Evolutionary conservation across 1,140 invertebrate genomes (phyloP), one percentile per base, ranked within the genome.

Genomic region (Reticulitermes speratus): DNA sequence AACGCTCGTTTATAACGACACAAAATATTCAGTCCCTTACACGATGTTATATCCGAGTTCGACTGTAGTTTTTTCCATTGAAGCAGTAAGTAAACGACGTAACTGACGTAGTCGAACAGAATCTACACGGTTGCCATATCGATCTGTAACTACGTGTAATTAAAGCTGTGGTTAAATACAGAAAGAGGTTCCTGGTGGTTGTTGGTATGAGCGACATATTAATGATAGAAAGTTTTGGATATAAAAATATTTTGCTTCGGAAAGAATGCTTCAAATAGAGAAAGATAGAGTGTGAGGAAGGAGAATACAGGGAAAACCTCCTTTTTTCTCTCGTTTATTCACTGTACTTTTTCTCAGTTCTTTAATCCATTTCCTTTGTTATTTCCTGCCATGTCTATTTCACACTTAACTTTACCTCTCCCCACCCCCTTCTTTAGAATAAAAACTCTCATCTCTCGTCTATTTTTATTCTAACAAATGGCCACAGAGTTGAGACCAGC

Each of bases 401-500:
- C 65, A 16, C 65, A 75, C 25, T 65, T 65, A 65, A 65, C 16
- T 65, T 75, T 30, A 30, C 3, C 65, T 75, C 65, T 30, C n/a
- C 16, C 65, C 65, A n/a, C 12, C 9, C n/a, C 25, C n/a, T 75
- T 14, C n/a, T 30, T n/a, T 75, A 30, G 65, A 75, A n/a, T 75
- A 75, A 75, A 75, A 75, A n/a, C 65, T 75, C 65, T 14, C 65
- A 75, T 75, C 65, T 75, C 65, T 30, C 65, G 59, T 75, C 25
- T 7, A 75, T 75, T 75, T 75, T 75, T 75, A 75, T 75, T 30
- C 25, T 75, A 75, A 75, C 65, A 75, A 75, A 75, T 75, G 65
- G 65, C 16, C 65, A 30, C 65, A 19, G 7, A 2, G 65, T 30
- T 75, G 65, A 75, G 65, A 75, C 65, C n/a, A 25, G 3, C 65